Percentiles rank a stretch among this genome's conserved stretches.
These are phyloP conservation scores for Nesoenas mayeri DNA, from an alignment of 2,113 vertebrate species.

Conservation along the genomic window DNA sequence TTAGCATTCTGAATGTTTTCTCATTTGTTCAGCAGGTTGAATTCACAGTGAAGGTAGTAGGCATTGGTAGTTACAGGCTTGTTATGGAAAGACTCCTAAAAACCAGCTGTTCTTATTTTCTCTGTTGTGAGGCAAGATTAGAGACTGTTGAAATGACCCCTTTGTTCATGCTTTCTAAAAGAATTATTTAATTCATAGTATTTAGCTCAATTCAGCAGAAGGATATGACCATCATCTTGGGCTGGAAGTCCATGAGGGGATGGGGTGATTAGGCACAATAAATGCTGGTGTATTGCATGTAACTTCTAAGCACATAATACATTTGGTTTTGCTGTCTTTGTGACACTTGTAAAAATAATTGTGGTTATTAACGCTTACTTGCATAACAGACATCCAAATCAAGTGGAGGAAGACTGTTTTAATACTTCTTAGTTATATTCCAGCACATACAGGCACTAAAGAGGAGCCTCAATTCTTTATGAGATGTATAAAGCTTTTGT, in stretches of 20 bases:
- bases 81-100: not conserved
- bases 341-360: not conserved
- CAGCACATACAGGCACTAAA: not conserved
- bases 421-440: not conserved
- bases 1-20: not conserved
- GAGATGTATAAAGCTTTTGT: not conserved
- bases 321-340: not conserved
- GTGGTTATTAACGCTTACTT: not conserved
- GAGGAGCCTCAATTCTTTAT: not conserved
- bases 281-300: not conserved
- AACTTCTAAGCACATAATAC: not conserved
- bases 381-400: not conserved
- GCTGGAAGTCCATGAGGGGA: not conserved
- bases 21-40: not conserved
- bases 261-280: not conserved
- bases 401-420: not conserved
- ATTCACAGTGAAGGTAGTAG: not conserved
- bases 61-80: not conserved
- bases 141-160: not conserved
- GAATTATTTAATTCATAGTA: not conserved
- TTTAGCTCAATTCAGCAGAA: not conserved
- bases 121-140: not conserved
- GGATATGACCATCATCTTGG: not conserved
- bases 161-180: not conserved
- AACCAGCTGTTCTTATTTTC: not conserved